Conservation (phyloP, 2,113 vertebrate genomes). For the Alligator sinensis region DNA sequence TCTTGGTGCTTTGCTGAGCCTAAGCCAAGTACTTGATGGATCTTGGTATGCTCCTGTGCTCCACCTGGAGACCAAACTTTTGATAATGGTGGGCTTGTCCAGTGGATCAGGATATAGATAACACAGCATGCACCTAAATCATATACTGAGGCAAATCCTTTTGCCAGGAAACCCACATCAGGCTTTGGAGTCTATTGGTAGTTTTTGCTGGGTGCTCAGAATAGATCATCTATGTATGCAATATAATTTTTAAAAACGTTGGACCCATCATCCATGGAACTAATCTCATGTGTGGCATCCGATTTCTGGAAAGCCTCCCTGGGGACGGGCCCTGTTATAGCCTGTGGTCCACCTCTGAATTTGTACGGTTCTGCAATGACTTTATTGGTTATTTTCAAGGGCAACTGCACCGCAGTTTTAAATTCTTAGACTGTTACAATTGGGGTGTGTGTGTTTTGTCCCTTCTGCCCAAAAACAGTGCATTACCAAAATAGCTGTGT, state of each 20-base stretch:
- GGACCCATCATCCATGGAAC: neutral
- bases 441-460: neutral
- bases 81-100: neutral
- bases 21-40: neutral
- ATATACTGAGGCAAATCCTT: neutral
- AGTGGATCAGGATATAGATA: neutral
- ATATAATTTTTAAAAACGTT: neutral
- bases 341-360: neutral
- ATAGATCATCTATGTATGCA: neutral
- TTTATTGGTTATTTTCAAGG: constrained; percentile 7
- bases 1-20: neutral
- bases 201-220: neutral
- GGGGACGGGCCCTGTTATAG: neutral
- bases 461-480: neutral
- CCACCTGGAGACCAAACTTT: neutral
- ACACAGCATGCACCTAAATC: neutral
- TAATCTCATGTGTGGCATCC: neutral
- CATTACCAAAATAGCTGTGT: constrained; percentile 5
- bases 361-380: neutral
- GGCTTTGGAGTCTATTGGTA: too few relatives aligned
- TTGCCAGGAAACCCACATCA: neutral
- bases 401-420: neutral
- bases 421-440: neutral
- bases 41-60: neutral
- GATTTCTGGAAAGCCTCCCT: neutral